Percentiles rank a stretch among this genome's conserved stretches.
phyloP scores from a whole-genome alignment of 37 sponge, comb jelly and placozoan species.

The Oscarella lobularis region DNA sequence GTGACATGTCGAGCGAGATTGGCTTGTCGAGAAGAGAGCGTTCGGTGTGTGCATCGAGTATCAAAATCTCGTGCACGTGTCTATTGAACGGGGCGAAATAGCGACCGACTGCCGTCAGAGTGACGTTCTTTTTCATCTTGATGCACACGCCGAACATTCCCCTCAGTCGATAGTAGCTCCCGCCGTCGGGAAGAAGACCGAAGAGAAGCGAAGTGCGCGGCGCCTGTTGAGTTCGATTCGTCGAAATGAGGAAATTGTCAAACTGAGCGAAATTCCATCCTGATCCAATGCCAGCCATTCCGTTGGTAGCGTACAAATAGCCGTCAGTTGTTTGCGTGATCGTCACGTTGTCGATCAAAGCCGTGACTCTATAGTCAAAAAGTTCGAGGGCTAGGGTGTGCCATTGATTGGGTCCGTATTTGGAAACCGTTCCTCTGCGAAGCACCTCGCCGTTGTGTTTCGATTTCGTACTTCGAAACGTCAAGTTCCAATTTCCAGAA shows the following conservation, averaged over 20 bases:
- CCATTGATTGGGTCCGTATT: background rate
- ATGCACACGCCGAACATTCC: background rate
- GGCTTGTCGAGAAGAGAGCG: background rate
- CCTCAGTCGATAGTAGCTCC: background rate
- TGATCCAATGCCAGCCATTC: background rate
- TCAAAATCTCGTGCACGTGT: background rate
- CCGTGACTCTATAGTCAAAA: background rate
- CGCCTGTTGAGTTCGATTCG: background rate
- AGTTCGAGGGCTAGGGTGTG: background rate
- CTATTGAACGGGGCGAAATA: background rate
- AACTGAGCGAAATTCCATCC: constrained; percentile 3
- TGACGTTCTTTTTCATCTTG: background rate
- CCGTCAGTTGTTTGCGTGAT: background rate
- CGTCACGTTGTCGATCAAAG: constrained; percentile 1
- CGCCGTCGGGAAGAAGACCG: background rate
- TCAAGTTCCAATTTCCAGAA: background rate
- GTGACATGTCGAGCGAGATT: background rate
- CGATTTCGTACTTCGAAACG: background rate
- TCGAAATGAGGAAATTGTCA: background rate
- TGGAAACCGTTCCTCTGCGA: background rate
- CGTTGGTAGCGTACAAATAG: background rate
- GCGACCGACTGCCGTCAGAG: background rate
- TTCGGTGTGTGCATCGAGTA: background rate
- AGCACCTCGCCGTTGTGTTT: background rate
- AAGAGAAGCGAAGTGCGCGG: background rate